phyloP scores from a whole-genome alignment of 2,797 vertebrate species.

The Gambusia yucatana region DNA sequence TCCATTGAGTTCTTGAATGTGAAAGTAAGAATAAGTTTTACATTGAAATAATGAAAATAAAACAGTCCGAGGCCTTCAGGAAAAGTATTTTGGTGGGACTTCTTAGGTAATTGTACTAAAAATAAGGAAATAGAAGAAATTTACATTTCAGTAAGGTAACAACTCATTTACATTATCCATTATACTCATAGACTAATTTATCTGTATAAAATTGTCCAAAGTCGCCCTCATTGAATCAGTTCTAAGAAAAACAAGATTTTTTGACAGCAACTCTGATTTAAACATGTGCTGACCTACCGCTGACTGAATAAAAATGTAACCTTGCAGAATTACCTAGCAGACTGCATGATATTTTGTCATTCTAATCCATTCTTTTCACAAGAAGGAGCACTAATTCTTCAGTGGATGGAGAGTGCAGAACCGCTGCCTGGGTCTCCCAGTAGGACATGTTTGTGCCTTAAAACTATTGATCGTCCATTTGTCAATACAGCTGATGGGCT shows the following conservation, averaged over 20 bases:
- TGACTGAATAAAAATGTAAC: background rate
- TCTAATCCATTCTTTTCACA: slow-evolving; percentile 5
- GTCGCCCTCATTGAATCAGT: background rate
- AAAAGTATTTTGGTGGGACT: background rate
- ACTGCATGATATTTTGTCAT: slow-evolving; percentile 6
- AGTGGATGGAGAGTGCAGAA: slow-evolving; percentile 1
- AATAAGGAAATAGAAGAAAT: background rate
- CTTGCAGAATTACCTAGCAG: background rate
- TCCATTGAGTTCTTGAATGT: background rate
- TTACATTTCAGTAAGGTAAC: background rate
- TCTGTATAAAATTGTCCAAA: background rate
- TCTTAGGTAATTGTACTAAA: background rate
- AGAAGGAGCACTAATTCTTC: slow-evolving; percentile 10
- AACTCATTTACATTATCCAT: background rate
- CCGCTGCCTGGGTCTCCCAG: slow-evolving; percentile 3
- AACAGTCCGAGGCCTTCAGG: background rate
- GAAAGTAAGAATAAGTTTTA: background rate
- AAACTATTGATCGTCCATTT: slow-evolving; percentile 32
- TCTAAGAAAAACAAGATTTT: background rate
- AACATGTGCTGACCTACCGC: background rate
- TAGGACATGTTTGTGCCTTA: slow-evolving; percentile 17
- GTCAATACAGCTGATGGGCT: slow-evolving; percentile 27
- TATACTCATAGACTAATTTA: background rate
- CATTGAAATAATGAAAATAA: too few species aligned
- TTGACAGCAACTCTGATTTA: background rate